Evolutionary conservation across 1,140 invertebrate species (phyloP).

Genomic region (Archegozetes longisetosus): DNA sequence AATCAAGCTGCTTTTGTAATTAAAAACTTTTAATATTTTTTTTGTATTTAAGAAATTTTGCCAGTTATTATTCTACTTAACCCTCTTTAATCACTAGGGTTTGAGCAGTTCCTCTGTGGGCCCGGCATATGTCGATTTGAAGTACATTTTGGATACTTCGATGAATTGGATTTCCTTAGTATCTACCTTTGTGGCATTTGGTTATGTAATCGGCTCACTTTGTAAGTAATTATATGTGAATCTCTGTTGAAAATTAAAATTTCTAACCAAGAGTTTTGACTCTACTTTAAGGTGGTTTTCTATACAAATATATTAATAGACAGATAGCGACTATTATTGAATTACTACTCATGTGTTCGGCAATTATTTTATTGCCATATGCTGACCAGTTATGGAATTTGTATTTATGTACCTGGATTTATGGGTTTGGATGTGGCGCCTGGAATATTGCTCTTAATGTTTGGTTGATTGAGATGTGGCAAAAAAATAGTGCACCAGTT

Average conservation of each 20-base stretch:
- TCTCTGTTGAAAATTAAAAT: neutral
- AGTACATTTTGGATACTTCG: neutral
- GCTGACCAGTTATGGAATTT: neutral
- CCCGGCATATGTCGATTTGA: neutral
- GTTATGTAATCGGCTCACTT: neutral
- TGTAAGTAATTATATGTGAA: neutral
- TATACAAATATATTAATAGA: slow-evolving; percentile 11
- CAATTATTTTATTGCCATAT: neutral
- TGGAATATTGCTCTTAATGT: slow-evolving; percentile 6
- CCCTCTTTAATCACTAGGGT: no score
- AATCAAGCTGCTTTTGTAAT: no score
- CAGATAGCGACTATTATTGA: neutral
- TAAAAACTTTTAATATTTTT: no score
- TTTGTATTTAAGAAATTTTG: no score
- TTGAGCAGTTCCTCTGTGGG: neutral
- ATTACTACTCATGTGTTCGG: neutral
- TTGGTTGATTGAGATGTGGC: slow-evolving; percentile 14
- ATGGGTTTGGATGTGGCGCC: slow-evolving; percentile 6
- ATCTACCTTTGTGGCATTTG: neutral
- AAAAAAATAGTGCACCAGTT: neutral
- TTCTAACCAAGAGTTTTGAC: neutral
- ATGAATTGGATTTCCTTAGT: neutral
- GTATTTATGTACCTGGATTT: neutral
- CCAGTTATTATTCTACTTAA: no score
- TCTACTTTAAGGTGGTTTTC: neutral